A percentile compares a stretch with the other conserved stretches of the same genome.
Conservation (phyloP, 2,113 vertebrate species). For the Oenanthe melanoleuca region DNA sequence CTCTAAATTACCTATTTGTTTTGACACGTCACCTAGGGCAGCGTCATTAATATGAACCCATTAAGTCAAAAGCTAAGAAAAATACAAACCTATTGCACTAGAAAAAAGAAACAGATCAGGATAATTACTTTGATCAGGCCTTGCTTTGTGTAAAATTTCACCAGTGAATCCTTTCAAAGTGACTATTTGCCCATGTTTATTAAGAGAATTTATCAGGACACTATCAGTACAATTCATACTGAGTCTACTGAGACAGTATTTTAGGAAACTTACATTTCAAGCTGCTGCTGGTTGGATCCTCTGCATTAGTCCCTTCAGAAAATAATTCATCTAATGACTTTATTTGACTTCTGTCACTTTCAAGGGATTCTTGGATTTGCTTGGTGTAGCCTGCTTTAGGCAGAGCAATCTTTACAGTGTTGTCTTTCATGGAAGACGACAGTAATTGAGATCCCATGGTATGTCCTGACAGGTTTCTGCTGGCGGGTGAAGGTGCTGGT, state of each 20-base stretch:
- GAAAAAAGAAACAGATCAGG: neutral
- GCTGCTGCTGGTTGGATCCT: constrained; percentile 61
- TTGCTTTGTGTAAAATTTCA: neutral
- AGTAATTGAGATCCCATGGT: accelerated
- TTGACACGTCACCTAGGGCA: neutral
- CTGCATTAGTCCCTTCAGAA: neutral
- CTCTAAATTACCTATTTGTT: neutral
- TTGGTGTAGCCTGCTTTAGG: neutral
- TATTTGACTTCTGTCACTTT: constrained; percentile 60
- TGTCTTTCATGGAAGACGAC: neutral
- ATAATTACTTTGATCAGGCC: neutral
- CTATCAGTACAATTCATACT: neutral
- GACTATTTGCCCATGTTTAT: neutral
- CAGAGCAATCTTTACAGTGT: neutral
- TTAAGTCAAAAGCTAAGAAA: neutral
- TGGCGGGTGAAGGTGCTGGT: neutral
- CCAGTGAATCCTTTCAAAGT: neutral
- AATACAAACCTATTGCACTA: neutral
- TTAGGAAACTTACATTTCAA: constrained; percentile 70
- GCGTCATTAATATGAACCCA: neutral
- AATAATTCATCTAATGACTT: constrained; percentile 78
- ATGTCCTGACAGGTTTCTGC: neutral
- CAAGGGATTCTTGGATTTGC: constrained; percentile 26
- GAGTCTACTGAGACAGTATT: neutral
- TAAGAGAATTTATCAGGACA: neutral